phyloP scores from a whole-genome alignment of 2,888 invertebrate species.

The Sminthurinus aureus region DNA sequence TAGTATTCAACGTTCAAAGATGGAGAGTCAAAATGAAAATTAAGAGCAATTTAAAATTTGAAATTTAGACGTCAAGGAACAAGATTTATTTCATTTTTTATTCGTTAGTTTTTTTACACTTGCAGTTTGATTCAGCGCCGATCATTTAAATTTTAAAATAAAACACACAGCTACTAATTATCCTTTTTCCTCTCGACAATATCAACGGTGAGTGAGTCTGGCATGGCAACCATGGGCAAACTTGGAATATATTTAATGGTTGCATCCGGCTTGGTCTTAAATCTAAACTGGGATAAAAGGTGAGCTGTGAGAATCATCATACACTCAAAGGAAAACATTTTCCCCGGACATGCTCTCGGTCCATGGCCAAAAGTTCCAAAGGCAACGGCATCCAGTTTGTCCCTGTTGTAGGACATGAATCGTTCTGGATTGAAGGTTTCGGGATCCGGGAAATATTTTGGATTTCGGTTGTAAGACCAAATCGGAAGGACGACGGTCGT shows the following conservation, averaged over 20 bases:
- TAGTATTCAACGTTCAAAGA: no score
- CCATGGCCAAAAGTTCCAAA: constrained; percentile 45
- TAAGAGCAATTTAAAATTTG: no score
- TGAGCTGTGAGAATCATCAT: background rate
- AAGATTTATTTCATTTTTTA: no score
- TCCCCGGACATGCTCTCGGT: constrained; percentile 41
- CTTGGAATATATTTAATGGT: constrained; percentile 3
- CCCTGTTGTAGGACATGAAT: constrained; percentile 52
- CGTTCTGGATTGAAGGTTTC: constrained; percentile 53
- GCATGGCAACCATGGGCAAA: background rate
- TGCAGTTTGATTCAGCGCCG: no score
- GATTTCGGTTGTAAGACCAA: constrained; percentile 52
- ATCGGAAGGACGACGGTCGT: constrained; percentile 45
- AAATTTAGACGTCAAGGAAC: no score
- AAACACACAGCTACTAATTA: no score
- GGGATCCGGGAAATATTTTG: constrained; percentile 50
- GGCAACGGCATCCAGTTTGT: constrained; percentile 43
- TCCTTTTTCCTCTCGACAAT: background rate
- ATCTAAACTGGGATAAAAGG: constrained; percentile 13
- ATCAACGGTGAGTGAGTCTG: background rate
- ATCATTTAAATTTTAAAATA: no score
- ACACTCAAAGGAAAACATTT: constrained; percentile 20
- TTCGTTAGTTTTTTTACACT: no score
- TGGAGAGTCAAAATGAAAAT: no score
- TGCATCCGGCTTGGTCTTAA: background rate